Conservation (phyloP, 2,888 invertebrate species). For the Asteroscopus sphinx region DNA sequence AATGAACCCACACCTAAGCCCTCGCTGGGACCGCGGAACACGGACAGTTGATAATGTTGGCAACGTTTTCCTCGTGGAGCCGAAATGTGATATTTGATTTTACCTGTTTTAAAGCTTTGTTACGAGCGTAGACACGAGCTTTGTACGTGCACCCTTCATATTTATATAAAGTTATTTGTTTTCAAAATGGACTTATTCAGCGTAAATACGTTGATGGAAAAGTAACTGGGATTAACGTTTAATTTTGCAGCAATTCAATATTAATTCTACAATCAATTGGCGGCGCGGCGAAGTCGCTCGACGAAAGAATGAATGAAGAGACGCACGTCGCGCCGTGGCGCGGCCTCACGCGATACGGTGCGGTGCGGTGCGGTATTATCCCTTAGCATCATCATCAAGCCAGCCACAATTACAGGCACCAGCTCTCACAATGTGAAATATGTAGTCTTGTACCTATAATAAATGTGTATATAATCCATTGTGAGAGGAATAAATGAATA, state of each 20-base stretch:
- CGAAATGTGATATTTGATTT: not conserved
- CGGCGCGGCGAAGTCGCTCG: not conserved
- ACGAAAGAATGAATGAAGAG: conserved; percentile 9
- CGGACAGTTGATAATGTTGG: not conserved
- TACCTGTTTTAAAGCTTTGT: conserved; percentile 1
- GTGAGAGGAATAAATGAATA: no score
- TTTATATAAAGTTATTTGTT: not conserved
- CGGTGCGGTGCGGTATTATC: not conserved
- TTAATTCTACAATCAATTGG: conserved; percentile 8
- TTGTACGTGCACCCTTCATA: no score
- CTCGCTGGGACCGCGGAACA: not conserved
- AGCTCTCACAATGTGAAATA: no score
- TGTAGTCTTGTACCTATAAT: no score
- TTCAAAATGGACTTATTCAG: not conserved
- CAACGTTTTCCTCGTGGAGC: not conserved
- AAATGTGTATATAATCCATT: no score
- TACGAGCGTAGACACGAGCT: no score
- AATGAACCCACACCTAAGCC: conserved; percentile 2
- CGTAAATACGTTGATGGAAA: not conserved
- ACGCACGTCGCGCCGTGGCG: not conserved
- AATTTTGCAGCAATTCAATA: conserved; percentile 8
- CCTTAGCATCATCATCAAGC: conserved; percentile 78
- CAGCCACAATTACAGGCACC: no score
- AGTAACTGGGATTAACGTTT: conserved; percentile 5
- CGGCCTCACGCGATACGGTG: not conserved